A percentile compares a stretch with the other conserved stretches of the same genome.
These are phyloP conservation scores for Henricia sp. DNA, from an alignment of 53 echinoderm and acorn worm species.

Conservation along the genomic window DNA sequence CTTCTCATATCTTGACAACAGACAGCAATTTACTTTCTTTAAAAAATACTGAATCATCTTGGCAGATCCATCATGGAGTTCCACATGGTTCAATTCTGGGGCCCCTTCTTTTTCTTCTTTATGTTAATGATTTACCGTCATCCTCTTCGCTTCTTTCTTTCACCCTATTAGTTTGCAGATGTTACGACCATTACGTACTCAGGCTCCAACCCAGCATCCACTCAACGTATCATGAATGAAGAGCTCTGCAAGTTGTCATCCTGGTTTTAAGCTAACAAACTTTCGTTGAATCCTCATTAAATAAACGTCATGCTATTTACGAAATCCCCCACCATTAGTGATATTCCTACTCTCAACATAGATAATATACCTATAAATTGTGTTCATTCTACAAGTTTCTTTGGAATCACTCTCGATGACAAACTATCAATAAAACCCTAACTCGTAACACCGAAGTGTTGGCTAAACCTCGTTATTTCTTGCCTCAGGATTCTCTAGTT, in stretches of 20 bases:
- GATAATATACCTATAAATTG: no score
- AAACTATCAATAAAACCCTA: not conserved
- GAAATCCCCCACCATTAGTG: conserved; percentile 10
- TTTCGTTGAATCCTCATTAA: not conserved
- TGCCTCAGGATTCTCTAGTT: not conserved
- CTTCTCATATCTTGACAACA: not conserved
- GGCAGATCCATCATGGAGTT: not conserved
- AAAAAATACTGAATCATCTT: not conserved
- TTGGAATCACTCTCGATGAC: no score
- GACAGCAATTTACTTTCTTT: not conserved
- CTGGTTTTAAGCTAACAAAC: not conserved
- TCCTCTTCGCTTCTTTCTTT: not conserved
- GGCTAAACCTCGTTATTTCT: no score
- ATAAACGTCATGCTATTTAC: not conserved
- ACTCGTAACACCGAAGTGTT: no score
- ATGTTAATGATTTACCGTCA: not conserved
- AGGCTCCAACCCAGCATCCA: not conserved
- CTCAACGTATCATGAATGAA: no score
- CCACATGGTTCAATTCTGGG: not conserved
- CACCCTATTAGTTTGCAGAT: not conserved
- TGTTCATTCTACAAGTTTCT: no score
- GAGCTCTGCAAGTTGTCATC: not conserved
- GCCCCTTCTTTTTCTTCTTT: not conserved
- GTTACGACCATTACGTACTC: not conserved
- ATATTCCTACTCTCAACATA: no score